Evolutionary conservation across 1,140 invertebrate genomes (phyloP).

Genomic region (Zelostemma sp.): DNA sequence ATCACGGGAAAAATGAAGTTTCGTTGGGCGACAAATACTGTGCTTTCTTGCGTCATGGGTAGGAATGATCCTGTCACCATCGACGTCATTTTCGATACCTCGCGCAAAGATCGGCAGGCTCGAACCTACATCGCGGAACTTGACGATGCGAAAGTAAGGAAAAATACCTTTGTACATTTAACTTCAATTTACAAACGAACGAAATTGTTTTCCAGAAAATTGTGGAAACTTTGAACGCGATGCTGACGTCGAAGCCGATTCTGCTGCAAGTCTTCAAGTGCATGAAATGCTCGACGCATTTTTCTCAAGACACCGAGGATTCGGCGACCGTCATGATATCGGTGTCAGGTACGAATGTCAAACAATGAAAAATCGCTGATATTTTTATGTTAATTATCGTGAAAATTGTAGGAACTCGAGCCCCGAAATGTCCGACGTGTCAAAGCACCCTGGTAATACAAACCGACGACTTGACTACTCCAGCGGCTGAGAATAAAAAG

Average conservation of each 20-base stretch:
- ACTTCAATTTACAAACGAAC: no score
- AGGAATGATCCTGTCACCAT: constrained; percentile 69
- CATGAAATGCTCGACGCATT: constrained; percentile 75
- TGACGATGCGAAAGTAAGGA: constrained; percentile 70
- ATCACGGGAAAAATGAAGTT: constrained; percentile 69
- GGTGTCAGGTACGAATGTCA: constrained; percentile 40
- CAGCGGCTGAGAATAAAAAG: constrained; percentile 35
- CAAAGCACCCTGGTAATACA: constrained; percentile 73
- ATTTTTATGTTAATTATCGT: constrained; percentile 5
- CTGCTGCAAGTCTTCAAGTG: constrained; percentile 72
- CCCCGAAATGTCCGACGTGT: constrained; percentile 73
- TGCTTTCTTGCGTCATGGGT: constrained; percentile 72
- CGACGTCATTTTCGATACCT: constrained; percentile 75
- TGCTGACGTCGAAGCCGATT: constrained; percentile 70
- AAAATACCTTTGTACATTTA: no score
- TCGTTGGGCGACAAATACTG: constrained; percentile 72
- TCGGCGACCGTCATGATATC: constrained; percentile 36
- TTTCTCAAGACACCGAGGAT: constrained; percentile 70
- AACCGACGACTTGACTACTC: constrained; percentile 57
- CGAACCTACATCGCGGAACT: constrained; percentile 73
- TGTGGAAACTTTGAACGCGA: constrained; percentile 66
- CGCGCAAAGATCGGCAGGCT: constrained; percentile 71
- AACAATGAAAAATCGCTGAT: background rate
- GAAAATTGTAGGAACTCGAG: constrained; percentile 52
- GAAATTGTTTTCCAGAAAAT: constrained; percentile 73